phyloP scores from a whole-genome alignment of 1,140 invertebrate genomes.

The Tetragonula clypearis region DNA sequence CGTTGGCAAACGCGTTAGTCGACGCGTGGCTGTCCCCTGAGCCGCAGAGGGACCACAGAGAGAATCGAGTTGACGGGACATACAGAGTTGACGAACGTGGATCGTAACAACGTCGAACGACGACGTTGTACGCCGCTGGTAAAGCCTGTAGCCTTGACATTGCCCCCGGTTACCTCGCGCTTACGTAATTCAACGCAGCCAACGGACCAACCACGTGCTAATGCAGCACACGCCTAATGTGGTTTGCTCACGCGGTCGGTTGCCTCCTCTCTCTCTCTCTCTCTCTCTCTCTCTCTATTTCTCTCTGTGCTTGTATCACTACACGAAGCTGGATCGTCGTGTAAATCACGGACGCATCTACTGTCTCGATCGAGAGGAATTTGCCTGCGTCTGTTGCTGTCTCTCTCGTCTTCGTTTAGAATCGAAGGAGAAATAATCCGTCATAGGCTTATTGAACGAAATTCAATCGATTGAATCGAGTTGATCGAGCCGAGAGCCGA shows the following conservation, averaged over 20 bases:
- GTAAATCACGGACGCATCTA: constrained; percentile 16
- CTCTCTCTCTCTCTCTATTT: background rate
- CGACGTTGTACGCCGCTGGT: background rate
- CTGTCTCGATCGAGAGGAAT: constrained; percentile 19
- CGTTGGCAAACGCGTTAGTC: background rate
- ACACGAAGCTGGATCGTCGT: background rate
- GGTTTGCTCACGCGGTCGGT: constrained; percentile 40
- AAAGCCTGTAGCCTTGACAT: constrained; percentile 63
- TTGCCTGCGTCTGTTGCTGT: background rate
- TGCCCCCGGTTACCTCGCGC: constrained; percentile 55
- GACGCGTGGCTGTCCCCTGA: background rate
- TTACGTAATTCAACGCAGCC: constrained; percentile 59
- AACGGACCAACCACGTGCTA: constrained; percentile 61
- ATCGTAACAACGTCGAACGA: background rate
- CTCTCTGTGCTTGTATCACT: background rate
- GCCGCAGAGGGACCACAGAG: background rate
- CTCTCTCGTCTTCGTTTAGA: background rate
- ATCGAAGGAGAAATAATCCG: background rate
- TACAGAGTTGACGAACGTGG: background rate
- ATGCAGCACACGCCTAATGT: constrained; percentile 62
- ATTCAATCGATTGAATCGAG: background rate
- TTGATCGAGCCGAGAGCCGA: background rate
- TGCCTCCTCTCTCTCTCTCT: background rate
- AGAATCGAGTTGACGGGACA: too few species aligned
- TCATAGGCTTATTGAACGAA: background rate